Evolutionary conservation across 2,797 vertebrate genomes (phyloP), one percentile per base, ranked within the genome.

Genomic region (Furcifer pardalis): DNA sequence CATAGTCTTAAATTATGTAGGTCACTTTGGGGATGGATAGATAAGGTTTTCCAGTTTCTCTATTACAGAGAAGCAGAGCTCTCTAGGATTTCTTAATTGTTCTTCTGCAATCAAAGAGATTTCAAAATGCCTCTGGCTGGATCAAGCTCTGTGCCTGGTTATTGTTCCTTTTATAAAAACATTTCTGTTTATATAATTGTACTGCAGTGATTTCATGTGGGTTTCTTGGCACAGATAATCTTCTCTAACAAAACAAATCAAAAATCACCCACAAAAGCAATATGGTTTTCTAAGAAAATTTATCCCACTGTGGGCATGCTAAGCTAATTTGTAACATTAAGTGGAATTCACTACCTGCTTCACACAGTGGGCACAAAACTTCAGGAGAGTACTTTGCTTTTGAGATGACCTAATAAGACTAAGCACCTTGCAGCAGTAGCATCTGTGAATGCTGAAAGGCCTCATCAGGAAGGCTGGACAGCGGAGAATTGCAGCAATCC

Each of bases 171-270:
- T 19, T 71, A 13, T 2, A 59, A 60, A 84, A 37, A 73, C 5
- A 30, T 42, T 52, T 62, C 2, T 13, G 5, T 46, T 56, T 17
- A 56, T 68, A 44, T 13, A 30, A 56, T 80, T 85, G 68, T 25
- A 66, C 7, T 44, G 56, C 73, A 81, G 1, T 74, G 60, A 23
- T 15, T 68, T 32, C 23, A 21, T 35, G 9, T 63, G 40, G 56
- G 25, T 77, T 52, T 74, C 30, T 75, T 65, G 44, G 60, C 25
- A 75, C 1, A 17, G 17, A 75, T 35, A 62, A 37, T 4, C 32
- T 35, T 83, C 82, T 86, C 82, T 40, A 89, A 68, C n/a, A 49
- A 90, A 75, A n/a, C n/a, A n/a, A n/a, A n/a, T n/a, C n/a, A n/a
- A n/a, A n/a, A n/a, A n/a, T n/a, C 2, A 40, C 40, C 40, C 62